A percentile compares a stretch with the other conserved stretches of the same genome.
phyloP scores from a whole-genome alignment of 1,140 invertebrate species.

The Trialeurodes vaporariorum region DNA sequence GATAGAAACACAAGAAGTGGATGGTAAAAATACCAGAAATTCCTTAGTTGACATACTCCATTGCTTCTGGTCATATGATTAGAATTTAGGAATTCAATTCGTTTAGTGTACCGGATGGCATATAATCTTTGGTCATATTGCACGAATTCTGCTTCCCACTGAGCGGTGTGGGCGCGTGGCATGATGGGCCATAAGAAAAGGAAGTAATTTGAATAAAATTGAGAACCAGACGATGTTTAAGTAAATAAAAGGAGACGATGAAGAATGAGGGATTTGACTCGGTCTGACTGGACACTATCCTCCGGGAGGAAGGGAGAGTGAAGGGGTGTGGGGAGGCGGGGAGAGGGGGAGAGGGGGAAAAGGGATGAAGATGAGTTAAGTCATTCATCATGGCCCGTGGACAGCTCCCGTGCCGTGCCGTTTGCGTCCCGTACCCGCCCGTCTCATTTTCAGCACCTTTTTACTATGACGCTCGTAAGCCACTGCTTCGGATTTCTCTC shows the following conservation, averaged over 20 bases:
- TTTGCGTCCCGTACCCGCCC: constrained; percentile 31
- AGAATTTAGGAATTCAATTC: no score
- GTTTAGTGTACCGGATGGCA: no score
- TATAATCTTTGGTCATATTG: no score
- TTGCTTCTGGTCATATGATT: no score
- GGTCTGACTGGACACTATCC: not conserved
- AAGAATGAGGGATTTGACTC: not conserved
- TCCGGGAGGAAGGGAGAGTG: not conserved
- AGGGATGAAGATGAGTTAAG: not conserved
- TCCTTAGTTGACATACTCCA: no score
- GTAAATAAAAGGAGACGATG: not conserved
- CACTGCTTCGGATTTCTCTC: no score
- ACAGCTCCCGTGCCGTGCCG: constrained; percentile 35
- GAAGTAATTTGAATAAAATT: constrained; percentile 1
- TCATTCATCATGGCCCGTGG: constrained; percentile 2
- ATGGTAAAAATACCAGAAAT: no score
- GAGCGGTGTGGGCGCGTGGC: no score
- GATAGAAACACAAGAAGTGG: no score
- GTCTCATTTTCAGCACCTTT: not conserved
- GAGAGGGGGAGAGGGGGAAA: constrained; percentile 25
- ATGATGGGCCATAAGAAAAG: not conserved
- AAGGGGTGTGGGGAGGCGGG: constrained; percentile 18
- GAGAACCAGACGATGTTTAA: not conserved
- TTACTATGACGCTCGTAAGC: not conserved
- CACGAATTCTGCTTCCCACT: no score